Base-by-base conservation (phyloP, 2,888 invertebrate genomes). In the Plagodis dolabraria region DNA sequence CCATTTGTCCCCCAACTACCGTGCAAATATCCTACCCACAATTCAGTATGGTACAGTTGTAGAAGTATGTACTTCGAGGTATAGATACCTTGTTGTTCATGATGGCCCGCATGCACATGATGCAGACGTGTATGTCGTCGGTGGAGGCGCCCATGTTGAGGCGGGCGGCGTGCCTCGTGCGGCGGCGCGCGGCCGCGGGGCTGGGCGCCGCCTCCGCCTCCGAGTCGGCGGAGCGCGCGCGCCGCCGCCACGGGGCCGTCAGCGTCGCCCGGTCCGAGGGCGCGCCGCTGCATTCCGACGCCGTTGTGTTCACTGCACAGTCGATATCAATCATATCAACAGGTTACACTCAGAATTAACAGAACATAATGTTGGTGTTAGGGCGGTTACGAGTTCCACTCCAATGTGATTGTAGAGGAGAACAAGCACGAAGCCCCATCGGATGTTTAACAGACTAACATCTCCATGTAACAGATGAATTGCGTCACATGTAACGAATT, bases 91-190 rank as follows among this genome's bases (percentile, higher is more conserved):
- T 99, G 85, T 99, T 99, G 91, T 99, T 99, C 99, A 99, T 99
- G 80, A 99, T 99, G 74, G 99, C 99, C 60, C 99, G 94, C 94
- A 99, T 96, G 85, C 99, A 99, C 96, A 99, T 97, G 79, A 99
- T 99, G 93, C 99, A 99, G 64, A 99, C 98, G 90, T 99, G 99
- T 79, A 99, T 99, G 85, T 99, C 99, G 86, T 99, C 99, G 66
- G 98, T 97, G 60, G 98, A 97, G 75, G 98, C 97, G 54, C 98
- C 98, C 98, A 98, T 98, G 85, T 98, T 98, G 68, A 98, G 93
- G 74, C 97, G 95, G 52, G 97, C 97, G 40, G 97, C 97, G 86
- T 98, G 98, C 63, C 97, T 94, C 43, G 96, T 96, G 64, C 97
- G 94, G 46, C 97, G 88, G 75, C 96, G 64, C 5, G 82, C 88